A percentile compares a stretch with the other conserved stretches of the same genome.
Conservation (phyloP, 2,888 invertebrate species). For the Gymnocheta viridis region DNA sequence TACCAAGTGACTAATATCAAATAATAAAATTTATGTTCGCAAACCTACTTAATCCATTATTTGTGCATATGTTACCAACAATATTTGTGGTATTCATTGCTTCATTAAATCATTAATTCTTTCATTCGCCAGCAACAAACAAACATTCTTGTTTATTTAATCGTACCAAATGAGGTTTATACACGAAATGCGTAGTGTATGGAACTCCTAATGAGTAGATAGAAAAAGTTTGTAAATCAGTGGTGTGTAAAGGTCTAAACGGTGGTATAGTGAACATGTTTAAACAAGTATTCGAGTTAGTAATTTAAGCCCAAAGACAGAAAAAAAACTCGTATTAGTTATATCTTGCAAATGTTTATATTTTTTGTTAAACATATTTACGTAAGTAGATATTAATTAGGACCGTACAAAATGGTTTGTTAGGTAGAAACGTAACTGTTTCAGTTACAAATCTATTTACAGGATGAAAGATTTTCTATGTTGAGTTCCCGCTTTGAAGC, state of each 20-base stretch:
- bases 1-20: conserved; percentile 46
- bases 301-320: background rate
- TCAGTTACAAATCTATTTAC: too few species aligned
- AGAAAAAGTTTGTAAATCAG: conserved; percentile 32
- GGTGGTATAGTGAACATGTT: background rate
- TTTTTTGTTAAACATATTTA: too few species aligned
- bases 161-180: conserved; percentile 60
- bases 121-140: too few species aligned
- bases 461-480: too few species aligned
- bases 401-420: too few species aligned
- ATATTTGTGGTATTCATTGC: conserved; percentile 50
- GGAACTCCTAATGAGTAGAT: conserved; percentile 18
- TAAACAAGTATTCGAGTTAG: background rate
- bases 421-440: too few species aligned
- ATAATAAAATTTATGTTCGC: conserved; percentile 5
- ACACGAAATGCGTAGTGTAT: conserved; percentile 51
- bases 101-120: conserved; percentile 9
- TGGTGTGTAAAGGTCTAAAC: conserved; percentile 30
- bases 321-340: background rate
- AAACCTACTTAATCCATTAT: conserved; percentile 73
- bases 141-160: conserved; percentile 55
- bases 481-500: too few species aligned
- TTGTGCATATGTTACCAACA: conserved; percentile 77
- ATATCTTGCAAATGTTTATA: conserved; percentile 13
- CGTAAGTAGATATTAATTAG: too few species aligned